Base-by-base conservation (phyloP, 1,140 invertebrate species). In the Sarcophaga peregrina region DNA sequence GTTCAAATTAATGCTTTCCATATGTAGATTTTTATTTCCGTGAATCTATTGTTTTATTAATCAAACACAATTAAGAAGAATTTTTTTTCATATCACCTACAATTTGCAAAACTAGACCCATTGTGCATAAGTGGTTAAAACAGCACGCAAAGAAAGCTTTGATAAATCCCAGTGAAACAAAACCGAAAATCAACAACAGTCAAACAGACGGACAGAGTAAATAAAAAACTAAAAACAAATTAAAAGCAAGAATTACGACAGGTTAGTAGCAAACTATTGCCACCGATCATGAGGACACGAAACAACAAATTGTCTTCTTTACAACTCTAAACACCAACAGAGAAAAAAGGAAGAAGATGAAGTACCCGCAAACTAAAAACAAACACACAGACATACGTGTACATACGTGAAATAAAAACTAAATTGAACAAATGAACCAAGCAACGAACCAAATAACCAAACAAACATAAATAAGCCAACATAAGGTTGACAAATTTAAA, bases 221-320 rank as follows among this genome's bases (percentile, higher is more conserved):
- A 62, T n/a, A 78, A 7, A 50, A 68, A 62, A 13, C 52, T 45
- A 62, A 62, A 58, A 81, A 68, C 80, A 68, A 81, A 81, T 81
- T 81, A 81, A 81, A 81, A 68, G 52, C 80, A 62, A 81, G 80
- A 81, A 81, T 81, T 68, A 81, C 80, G 80, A 81, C 80, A 81
- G 80, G 80, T 81, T 81, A 68, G 80, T 81, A 58, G 80, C 80
- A 58, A 81, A 78, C 75, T 78, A 78, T 78, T 78, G 75, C 52
- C 52, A 81, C 58, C n/a, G 80, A 81, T 81, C 52, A 81, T 46
- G 52, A 52, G 80, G 58, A 58, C 80, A 81, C 52, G 80, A 62
- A 45, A 68, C 75, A 78, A 78, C 75, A 78, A 78, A 78, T 78
- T 78, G 75, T 50, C 48, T 48, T 50, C 75, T 78, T 50, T 76